phyloP scores from a whole-genome alignment of 2,797 vertebrate genomes.

The Syndactyla subalaris region DNA sequence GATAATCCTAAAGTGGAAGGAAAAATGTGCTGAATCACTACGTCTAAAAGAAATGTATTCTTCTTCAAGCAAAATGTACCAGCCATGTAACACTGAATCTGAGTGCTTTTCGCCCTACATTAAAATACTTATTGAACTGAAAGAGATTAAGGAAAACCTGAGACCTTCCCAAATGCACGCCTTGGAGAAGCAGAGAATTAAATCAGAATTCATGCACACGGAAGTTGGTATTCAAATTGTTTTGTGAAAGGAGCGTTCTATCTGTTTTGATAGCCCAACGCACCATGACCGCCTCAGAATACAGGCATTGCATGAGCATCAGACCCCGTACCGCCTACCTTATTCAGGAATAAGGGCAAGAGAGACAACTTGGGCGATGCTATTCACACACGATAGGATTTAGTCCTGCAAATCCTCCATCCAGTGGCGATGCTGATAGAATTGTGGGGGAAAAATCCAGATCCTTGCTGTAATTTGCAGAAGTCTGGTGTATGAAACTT shows the following conservation, averaged over 20 bases:
- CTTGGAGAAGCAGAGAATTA: background rate
- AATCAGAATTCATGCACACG: background rate
- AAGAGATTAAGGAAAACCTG: background rate
- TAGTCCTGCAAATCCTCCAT: background rate
- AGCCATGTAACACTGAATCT: background rate
- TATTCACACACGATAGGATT: accelerated
- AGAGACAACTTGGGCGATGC: accelerated
- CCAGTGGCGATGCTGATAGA: background rate
- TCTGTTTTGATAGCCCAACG: background rate
- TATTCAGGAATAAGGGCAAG: background rate
- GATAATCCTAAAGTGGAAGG: slow-evolving; percentile 19
- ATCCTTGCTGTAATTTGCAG: accelerated
- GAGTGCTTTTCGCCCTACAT: background rate
- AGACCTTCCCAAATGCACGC: background rate
- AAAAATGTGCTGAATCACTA: slow-evolving; percentile 52
- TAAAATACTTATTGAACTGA: background rate
- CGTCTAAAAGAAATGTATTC: background rate
- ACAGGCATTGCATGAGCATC: background rate
- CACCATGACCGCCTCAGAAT: background rate
- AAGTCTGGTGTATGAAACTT: background rate
- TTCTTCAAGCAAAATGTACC: background rate
- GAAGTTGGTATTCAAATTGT: background rate
- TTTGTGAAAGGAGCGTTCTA: background rate
- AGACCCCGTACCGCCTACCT: background rate
- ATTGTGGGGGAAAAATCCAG: background rate